A percentile compares a stretch with the other conserved stretches of the same genome.
phyloP scores from a whole-genome alignment of 1,140 invertebrate genomes.

The Brachionus sp. region DNA sequence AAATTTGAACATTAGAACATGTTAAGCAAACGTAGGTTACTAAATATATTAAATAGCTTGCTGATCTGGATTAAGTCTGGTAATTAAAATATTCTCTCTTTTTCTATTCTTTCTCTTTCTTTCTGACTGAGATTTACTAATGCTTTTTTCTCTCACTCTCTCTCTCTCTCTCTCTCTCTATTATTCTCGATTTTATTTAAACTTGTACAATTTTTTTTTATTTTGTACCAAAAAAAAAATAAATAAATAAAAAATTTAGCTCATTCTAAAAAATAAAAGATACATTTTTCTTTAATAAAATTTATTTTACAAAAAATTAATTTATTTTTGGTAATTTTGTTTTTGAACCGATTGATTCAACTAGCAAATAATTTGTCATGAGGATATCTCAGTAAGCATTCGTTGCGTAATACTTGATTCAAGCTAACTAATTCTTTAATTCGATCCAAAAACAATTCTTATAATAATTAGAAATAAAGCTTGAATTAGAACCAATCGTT shows the following conservation, averaged over 20 bases:
- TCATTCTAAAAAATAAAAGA: not conserved
- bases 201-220: not conserved
- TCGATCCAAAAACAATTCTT: not conserved
- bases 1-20: not conserved
- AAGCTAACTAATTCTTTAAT: not conserved
- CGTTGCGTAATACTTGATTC: not conserved
- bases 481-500: not conserved
- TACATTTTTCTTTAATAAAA: too few relatives aligned
- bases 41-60: not conserved
- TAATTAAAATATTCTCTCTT: conserved; percentile 5
- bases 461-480: not conserved
- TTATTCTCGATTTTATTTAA: not conserved
- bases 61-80: not conserved
- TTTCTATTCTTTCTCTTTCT: too few relatives aligned
- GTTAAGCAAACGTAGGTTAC: not conserved
- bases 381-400: not conserved
- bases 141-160: not conserved
- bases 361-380: not conserved
- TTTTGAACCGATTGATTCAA: not conserved
- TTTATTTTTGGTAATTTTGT: not conserved
- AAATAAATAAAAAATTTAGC: not conserved
- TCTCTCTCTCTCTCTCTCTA: not conserved
- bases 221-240: not conserved
- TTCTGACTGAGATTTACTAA: not conserved
- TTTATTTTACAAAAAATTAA: too few relatives aligned